Evolutionary conservation across 2,888 invertebrate species (phyloP).

Genomic region (Eupithecia tripunctaria): DNA sequence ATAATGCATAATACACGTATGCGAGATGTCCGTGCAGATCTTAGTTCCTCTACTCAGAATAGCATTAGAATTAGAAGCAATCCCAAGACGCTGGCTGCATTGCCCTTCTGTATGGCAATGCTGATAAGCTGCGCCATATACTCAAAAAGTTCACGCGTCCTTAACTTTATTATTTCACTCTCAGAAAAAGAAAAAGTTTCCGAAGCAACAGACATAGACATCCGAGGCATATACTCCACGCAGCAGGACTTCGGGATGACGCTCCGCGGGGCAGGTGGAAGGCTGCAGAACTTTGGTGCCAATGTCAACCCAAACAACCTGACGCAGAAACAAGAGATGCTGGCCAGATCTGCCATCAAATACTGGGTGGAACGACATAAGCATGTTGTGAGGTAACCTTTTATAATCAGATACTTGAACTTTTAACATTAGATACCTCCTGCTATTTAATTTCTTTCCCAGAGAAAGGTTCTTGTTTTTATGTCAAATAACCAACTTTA

Average conservation of each 20-base stretch:
- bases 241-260: slow-evolving; percentile 91
- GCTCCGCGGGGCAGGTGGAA: slow-evolving; percentile 87
- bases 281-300: slow-evolving; percentile 85
- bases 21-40: too few species aligned
- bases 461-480: too few species aligned
- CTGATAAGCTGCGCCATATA: too few species aligned
- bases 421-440: too few species aligned
- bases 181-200: slow-evolving; percentile 77
- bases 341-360: slow-evolving; percentile 94
- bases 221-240: slow-evolving; percentile 90
- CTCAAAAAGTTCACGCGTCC: not conserved
- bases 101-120: too few species aligned
- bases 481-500: too few species aligned
- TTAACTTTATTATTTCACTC: not conserved
- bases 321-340: slow-evolving; percentile 92
- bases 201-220: slow-evolving; percentile 86
- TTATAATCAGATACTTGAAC: not conserved
- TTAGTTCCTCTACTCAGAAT: too few species aligned
- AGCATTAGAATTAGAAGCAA: too few species aligned
- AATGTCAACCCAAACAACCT: slow-evolving; percentile 89
- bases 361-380: slow-evolving; percentile 96
- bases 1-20: too few species aligned
- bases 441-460: too few species aligned
- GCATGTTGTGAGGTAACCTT: slow-evolving; percentile 91
- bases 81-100: too few species aligned